A percentile compares a stretch with the other conserved stretches of the same genome.
Conservation (phyloP, 2,888 invertebrate species). For the Agrenia bidenticulata region DNA sequence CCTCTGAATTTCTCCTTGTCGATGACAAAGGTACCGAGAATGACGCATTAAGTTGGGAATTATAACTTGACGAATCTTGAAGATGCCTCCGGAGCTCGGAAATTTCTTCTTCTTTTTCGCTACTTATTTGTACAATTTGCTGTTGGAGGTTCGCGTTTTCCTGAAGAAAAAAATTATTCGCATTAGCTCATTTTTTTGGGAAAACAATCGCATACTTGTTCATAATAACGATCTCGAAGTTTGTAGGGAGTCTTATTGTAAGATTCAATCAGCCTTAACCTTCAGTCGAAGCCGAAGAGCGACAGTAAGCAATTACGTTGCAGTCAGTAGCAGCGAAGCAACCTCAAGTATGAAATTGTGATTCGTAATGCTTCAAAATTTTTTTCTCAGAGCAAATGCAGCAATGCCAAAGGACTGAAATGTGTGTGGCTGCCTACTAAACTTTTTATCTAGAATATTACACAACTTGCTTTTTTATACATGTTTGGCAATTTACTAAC, state of each 20-base stretch:
- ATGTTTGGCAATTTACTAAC: neutral
- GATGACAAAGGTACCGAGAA: slow-evolving; percentile 31
- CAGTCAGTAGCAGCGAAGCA: neutral
- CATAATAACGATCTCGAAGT: no score
- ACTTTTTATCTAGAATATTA: slow-evolving; percentile 2
- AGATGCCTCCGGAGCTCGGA: slow-evolving; percentile 44
- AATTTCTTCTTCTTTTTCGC: slow-evolving; percentile 71
- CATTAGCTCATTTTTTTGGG: neutral
- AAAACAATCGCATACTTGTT: no score
- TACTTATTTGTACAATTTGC: slow-evolving; percentile 64
- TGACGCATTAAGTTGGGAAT: slow-evolving; percentile 33
- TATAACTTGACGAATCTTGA: slow-evolving; percentile 44
- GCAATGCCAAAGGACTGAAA: neutral
- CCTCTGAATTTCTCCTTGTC: slow-evolving; percentile 27
- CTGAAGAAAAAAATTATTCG: slow-evolving; percentile 57
- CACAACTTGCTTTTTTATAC: slow-evolving; percentile 5
- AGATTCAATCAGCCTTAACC: slow-evolving; percentile 10
- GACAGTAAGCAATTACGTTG: slow-evolving; percentile 1
- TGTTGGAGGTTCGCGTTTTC: slow-evolving; percentile 72
- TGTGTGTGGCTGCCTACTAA: neutral
- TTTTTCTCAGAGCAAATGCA: neutral
- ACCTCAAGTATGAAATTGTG: slow-evolving; percentile 5
- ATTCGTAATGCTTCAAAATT: neutral
- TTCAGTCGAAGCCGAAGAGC: neutral
- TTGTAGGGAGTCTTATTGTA: no score